phyloP scores from a whole-genome alignment of 2,888 invertebrate genomes.

The Chloroclystis v-ata region DNA sequence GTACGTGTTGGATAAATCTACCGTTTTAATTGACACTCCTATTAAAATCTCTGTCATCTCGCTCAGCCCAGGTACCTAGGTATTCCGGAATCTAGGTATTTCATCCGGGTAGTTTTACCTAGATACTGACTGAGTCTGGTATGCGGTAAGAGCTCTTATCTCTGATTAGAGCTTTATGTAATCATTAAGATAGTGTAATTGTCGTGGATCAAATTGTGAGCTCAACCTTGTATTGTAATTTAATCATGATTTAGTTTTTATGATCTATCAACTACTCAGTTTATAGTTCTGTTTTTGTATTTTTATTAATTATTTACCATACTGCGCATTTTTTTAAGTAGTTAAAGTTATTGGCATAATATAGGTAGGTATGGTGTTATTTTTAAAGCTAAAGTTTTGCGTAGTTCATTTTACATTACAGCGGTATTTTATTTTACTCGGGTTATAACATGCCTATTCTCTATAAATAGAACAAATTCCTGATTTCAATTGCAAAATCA shows the following conservation, averaged over 20 bases:
- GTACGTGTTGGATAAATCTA: constrained; percentile 6
- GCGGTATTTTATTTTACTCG: too few species aligned
- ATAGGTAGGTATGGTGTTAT: too few species aligned
- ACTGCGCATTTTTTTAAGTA: too few species aligned
- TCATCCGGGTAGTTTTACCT: constrained; percentile 20
- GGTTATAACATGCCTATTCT: too few species aligned
- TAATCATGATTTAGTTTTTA: not conserved
- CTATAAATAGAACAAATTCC: too few species aligned
- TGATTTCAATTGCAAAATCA: not conserved
- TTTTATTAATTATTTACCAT: not conserved
- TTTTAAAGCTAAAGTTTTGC: not conserved
- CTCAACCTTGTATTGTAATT: constrained; percentile 7
- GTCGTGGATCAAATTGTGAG: constrained; percentile 7
- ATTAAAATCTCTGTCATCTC: constrained; percentile 20
- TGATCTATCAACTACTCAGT: not conserved
- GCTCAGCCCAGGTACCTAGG: constrained; percentile 16
- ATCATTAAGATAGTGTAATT: constrained; percentile 15
- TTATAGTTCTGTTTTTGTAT: not conserved
- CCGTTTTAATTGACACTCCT: constrained; percentile 19
- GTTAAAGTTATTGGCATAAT: too few species aligned
- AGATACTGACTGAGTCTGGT: constrained; percentile 8
- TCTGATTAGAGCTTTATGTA: constrained; percentile 12
- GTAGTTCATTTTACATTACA: not conserved
- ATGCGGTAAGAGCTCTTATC: constrained; percentile 14
- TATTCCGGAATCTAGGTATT: constrained; percentile 16